Percentiles rank a stretch among this genome's conserved stretches.
Evolutionary conservation across 2,113 vertebrate species (phyloP).

Genomic region (Fulmarus glacialis): DNA sequence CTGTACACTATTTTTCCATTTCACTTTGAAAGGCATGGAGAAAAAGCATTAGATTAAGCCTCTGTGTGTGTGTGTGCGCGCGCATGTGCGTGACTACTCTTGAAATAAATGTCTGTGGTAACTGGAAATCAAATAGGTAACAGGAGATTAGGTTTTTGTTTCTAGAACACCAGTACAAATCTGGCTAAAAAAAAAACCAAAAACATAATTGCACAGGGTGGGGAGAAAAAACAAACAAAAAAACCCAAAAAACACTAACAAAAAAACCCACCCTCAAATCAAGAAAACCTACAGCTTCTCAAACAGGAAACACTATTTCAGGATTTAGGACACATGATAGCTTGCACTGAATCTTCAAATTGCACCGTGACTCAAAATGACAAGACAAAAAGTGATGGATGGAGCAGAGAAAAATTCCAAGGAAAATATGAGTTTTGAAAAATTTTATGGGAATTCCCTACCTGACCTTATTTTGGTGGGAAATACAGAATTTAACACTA

Average conservation of each 20-base stretch:
- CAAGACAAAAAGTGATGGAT: background rate
- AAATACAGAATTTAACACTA: background rate
- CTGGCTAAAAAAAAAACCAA: background rate
- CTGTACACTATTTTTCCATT: background rate
- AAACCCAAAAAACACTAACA: background rate
- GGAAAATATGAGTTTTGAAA: background rate
- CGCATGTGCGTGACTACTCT: background rate
- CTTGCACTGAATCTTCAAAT: background rate
- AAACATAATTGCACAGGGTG: background rate
- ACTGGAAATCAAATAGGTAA: background rate
- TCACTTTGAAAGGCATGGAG: background rate
- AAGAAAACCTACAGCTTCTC: background rate
- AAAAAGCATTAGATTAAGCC: background rate
- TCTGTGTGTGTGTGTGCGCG: background rate
- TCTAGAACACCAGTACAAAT: background rate
- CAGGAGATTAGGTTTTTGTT: background rate
- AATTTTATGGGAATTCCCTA: background rate
- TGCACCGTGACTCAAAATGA: background rate
- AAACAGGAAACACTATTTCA: background rate
- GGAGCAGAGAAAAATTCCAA: background rate
- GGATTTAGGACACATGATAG: background rate
- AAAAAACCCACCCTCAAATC: background rate
- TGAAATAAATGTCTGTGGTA: background rate
- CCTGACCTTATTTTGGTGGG: background rate
- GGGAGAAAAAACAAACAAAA: background rate